These are phyloP conservation scores for Athalia rosae DNA, from an alignment of 2,888 invertebrate genomes.

Conservation along the genomic window DNA sequence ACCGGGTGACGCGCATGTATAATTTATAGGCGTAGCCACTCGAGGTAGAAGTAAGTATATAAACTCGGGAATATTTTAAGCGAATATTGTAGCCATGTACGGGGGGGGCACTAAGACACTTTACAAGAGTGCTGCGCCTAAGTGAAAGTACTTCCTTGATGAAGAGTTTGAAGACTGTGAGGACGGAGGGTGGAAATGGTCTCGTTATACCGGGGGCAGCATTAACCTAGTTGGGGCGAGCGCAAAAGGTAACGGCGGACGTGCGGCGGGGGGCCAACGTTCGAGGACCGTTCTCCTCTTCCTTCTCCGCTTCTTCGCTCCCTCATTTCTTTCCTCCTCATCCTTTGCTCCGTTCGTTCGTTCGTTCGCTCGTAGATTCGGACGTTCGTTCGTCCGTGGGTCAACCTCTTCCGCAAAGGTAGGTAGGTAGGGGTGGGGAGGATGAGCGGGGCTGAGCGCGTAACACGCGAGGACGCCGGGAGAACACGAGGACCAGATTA, in stretches of 20 bases:
- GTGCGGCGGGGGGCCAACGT: slow-evolving; percentile 32
- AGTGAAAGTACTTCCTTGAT: slow-evolving; percentile 44
- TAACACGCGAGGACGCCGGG: slow-evolving; percentile 51
- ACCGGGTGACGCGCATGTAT: slow-evolving; percentile 9
- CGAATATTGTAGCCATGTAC: slow-evolving; percentile 33
- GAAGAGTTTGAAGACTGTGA: slow-evolving; percentile 43
- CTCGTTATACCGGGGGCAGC: slow-evolving; percentile 35
- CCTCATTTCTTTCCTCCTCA: not conserved
- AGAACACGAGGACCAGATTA: slow-evolving; percentile 69
- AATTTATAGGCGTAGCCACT: slow-evolving; percentile 7
- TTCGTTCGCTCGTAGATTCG: slow-evolving; percentile 24
- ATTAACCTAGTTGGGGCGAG: slow-evolving; percentile 33
- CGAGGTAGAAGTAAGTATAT: slow-evolving; percentile 11
- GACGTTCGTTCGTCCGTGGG: slow-evolving; percentile 12
- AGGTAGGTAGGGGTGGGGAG: too few species aligned
- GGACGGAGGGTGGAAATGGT: slow-evolving; percentile 33
- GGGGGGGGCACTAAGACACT: slow-evolving; percentile 33
- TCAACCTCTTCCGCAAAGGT: slow-evolving; percentile 28
- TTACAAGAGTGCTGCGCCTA: slow-evolving; percentile 29
- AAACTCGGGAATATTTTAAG: slow-evolving; percentile 26
- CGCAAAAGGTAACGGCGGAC: slow-evolving; percentile 39
- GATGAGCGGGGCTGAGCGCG: slow-evolving; percentile 31
- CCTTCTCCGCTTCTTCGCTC: slow-evolving; percentile 14
- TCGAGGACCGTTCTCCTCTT: slow-evolving; percentile 26
- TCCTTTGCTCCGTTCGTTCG: not conserved